These are phyloP conservation scores for Blera fallax DNA, from an alignment of 2,888 invertebrate species.

Conservation along the genomic window DNA sequence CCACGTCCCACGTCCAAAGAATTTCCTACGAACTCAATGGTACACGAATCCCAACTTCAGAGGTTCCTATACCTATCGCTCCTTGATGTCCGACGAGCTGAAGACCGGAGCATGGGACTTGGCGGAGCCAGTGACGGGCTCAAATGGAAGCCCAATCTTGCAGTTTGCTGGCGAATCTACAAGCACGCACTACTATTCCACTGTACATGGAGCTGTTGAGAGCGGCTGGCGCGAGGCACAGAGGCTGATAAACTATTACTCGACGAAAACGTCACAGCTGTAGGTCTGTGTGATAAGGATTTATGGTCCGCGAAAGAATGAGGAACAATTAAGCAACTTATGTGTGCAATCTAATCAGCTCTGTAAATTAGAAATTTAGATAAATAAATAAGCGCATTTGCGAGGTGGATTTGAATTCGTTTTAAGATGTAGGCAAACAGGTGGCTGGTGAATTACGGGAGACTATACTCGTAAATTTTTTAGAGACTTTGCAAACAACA, in stretches of 20 bases:
- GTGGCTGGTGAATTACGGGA: no score
- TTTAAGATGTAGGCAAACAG: no score
- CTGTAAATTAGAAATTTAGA: neutral
- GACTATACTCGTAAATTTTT: no score
- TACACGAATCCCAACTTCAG: slow-evolving; percentile 84
- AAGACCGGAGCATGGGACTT: slow-evolving; percentile 83
- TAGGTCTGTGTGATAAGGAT: slow-evolving; percentile 49
- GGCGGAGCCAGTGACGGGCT: slow-evolving; percentile 83
- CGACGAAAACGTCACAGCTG: slow-evolving; percentile 74
- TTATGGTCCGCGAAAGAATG: neutral
- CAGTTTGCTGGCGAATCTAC: slow-evolving; percentile 88
- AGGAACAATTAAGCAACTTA: neutral
- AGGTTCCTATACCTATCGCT: slow-evolving; percentile 87
- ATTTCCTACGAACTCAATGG: slow-evolving; percentile 85
- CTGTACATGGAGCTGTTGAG: slow-evolving; percentile 89
- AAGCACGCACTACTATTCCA: slow-evolving; percentile 85
- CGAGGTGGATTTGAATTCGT: no score
- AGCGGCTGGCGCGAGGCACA: slow-evolving; percentile 89
- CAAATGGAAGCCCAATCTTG: slow-evolving; percentile 82
- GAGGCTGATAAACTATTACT: slow-evolving; percentile 82
- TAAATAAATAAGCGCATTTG: neutral
- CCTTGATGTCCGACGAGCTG: slow-evolving; percentile 83
- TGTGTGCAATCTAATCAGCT: neutral
- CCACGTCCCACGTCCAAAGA: slow-evolving; percentile 74
- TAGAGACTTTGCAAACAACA: no score